Evolutionary conservation across 1,140 invertebrate species (phyloP), one percentile per base, ranked within the genome.

Genomic region (Harpegnathos saltator): DNA sequence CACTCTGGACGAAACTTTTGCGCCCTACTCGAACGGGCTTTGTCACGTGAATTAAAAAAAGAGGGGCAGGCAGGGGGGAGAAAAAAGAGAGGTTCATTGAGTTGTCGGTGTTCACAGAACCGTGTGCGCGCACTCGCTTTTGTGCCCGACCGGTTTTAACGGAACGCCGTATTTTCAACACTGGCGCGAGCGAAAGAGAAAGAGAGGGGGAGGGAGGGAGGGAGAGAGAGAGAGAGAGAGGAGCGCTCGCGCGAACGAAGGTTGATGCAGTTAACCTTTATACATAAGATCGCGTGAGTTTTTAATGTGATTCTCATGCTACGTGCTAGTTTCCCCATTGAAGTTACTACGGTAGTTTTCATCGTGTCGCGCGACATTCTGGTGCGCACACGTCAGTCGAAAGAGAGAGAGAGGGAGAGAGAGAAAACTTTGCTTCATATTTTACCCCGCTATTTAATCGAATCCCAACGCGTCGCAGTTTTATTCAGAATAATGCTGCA

Each of bases 251-350:
- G 24, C 61, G 65, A 26, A 48, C n/a, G 75, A 80, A 71, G 75
- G 75, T 80, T 71, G 75, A 80, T 80, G 65, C 75, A 71, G 65
- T 80, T 80, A 80, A 80, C 65, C 65, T 80, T 71, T 65, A 33
- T 59, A 52, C 75, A 80, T 48, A 80, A 80, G 75, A 78, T 78
- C 63, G 50, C 74, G 75, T 68, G 75, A 80, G 65, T 80, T 80
- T 80, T 80, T 80, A 80, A 80, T 80, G 75, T 59, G 66, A 80
- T 80, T 80, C 75, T 71, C 75, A 48, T 80, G 75, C 65, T 48
- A 22, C 75, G 75, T 33, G 75, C 65, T 71, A 80, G 33, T 80
- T 80, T 80, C 33, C 65, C 24, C 33, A 80, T 71, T 80, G 63
- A 71, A 80, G 65, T 71, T 78, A 78, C 52, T 78, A 78, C 52